Evolutionary conservation across 1,140 invertebrate genomes (phyloP).

Genomic region (Apis laboriosa): DNA sequence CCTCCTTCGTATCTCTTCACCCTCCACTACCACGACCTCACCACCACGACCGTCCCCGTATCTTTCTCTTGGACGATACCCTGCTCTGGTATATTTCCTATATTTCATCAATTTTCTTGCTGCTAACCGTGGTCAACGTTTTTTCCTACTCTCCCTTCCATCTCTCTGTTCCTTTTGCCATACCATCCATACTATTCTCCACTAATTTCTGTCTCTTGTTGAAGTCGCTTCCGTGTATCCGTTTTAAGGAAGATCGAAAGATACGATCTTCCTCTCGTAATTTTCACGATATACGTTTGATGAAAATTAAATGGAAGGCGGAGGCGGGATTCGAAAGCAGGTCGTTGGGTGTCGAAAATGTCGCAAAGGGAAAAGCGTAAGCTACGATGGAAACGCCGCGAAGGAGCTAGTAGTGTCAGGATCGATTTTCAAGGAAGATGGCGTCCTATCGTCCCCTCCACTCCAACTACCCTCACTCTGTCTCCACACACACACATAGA

Average conservation of each 20-base stretch:
- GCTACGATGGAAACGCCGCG: slow-evolving; percentile 1
- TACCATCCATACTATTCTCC: neutral
- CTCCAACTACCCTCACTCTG: slow-evolving; percentile 6
- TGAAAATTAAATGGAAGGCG: slow-evolving; percentile 20
- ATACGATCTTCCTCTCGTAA: neutral
- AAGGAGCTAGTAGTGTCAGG: slow-evolving; percentile 36
- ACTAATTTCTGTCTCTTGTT: neutral
- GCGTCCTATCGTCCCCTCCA: slow-evolving; percentile 43
- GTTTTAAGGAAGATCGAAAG: neutral
- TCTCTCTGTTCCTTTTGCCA: no score
- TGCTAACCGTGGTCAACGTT: neutral
- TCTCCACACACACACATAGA: neutral
- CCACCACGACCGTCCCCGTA: neutral
- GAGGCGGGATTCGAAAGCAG: neutral
- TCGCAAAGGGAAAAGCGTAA: neutral
- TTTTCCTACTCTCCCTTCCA: neutral
- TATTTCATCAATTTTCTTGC: slow-evolving; percentile 11
- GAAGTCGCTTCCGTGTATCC: neutral
- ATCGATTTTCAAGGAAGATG: slow-evolving; percentile 58
- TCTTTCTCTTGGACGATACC: slow-evolving; percentile 29
- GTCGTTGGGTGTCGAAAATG: slow-evolving; percentile 5
- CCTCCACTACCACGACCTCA: neutral
- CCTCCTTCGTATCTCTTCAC: slow-evolving; percentile 22
- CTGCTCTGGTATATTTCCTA: neutral
- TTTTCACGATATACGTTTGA: slow-evolving; percentile 14